Conservation (phyloP, 2,113 vertebrate genomes). For the Anser cygnoides region DNA sequence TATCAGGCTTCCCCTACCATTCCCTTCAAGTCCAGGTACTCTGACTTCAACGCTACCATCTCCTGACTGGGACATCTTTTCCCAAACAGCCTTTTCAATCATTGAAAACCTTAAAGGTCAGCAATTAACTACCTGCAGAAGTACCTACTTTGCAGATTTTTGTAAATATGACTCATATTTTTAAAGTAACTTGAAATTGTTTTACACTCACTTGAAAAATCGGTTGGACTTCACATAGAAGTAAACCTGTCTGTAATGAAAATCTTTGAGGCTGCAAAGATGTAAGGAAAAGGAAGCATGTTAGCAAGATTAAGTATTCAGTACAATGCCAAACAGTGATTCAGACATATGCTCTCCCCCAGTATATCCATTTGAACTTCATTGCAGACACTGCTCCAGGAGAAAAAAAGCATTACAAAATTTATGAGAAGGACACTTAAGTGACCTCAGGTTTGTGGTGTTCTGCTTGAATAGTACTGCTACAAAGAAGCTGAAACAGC, state of each 20-base stretch:
- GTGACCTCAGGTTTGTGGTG: neutral
- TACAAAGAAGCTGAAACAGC: neutral
- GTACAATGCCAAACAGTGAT: neutral
- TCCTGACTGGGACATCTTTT: slow-evolving; percentile 15
- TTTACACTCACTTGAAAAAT: neutral
- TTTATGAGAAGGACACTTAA: neutral
- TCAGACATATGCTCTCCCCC: neutral
- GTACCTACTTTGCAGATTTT: neutral
- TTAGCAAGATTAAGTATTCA: neutral
- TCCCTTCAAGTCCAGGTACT: slow-evolving; percentile 67
- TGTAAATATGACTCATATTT: neutral
- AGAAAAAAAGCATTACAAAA: neutral
- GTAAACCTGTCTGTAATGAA: neutral
- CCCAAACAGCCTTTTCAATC: slow-evolving; percentile 22
- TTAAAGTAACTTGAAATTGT: neutral
- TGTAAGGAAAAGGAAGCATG: neutral
- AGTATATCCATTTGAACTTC: neutral
- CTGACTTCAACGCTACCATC: neutral
- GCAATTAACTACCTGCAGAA: neutral
- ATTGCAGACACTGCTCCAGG: neutral
- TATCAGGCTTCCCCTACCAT: slow-evolving; percentile 74
- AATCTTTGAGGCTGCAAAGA: neutral
- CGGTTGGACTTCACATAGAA: neutral
- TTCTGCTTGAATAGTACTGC: neutral
- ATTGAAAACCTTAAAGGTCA: slow-evolving; percentile 67